A percentile compares a stretch with the other conserved stretches of the same genome.
These are phyloP conservation scores for Acanthosoma haemorrhoidale DNA, from an alignment of 2,888 invertebrate species.

Conservation along the genomic window DNA sequence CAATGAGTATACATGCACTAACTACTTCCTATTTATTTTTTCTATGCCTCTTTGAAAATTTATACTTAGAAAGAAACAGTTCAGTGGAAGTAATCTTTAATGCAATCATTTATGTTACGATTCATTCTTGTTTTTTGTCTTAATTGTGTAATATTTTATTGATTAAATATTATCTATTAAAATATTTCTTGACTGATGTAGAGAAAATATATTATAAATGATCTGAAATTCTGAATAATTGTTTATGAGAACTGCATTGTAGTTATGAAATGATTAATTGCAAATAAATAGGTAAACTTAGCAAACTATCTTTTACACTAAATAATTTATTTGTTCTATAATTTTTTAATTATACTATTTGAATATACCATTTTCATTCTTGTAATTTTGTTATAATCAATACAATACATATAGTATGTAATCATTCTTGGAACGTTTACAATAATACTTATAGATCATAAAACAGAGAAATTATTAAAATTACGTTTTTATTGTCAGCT, in stretches of 20 bases:
- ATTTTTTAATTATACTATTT: too few species aligned
- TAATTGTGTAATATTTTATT: not conserved
- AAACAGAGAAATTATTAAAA: too few species aligned
- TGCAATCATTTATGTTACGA: not conserved
- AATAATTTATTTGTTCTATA: too few species aligned
- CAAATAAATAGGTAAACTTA: too few species aligned
- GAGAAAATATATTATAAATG: not conserved
- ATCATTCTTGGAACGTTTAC: too few species aligned
- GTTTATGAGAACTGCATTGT: not conserved
- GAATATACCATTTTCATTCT: too few species aligned
- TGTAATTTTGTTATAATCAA: too few species aligned
- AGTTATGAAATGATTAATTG: not conserved
- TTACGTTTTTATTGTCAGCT: too few species aligned
- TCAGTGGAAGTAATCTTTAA: not conserved
- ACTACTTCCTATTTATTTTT: constrained; percentile 14
- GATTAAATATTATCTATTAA: not conserved
- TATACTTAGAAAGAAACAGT: not conserved
- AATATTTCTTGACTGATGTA: not conserved
- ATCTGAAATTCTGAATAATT: not conserved
- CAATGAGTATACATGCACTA: not conserved
- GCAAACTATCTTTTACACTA: too few species aligned
- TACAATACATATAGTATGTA: too few species aligned
- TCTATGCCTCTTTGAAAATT: not conserved
- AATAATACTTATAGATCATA: too few species aligned
- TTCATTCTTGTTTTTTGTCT: not conserved